A percentile compares a stretch with the other conserved stretches of the same genome.
These are phyloP conservation scores for Leptarthrus brevirostris DNA, from an alignment of 2,888 invertebrate genomes.

Conservation along the genomic window DNA sequence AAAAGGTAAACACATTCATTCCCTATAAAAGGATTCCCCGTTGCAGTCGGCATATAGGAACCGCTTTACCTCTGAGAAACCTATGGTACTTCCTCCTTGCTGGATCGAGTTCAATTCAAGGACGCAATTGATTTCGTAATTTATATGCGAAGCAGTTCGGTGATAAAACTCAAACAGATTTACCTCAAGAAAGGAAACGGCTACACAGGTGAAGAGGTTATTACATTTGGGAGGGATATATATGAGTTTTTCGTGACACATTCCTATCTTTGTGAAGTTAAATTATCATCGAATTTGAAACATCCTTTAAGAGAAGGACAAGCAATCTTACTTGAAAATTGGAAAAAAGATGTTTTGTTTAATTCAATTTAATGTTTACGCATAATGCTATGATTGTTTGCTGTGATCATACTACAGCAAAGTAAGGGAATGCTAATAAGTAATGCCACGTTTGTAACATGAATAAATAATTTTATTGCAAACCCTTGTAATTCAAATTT, in stretches of 20 bases:
- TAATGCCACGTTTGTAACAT: too few species aligned
- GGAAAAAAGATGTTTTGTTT: too few species aligned
- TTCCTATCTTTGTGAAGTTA: too few species aligned
- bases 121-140: constrained; percentile 15
- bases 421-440: too few species aligned
- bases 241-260: background rate
- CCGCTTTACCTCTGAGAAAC: background rate
- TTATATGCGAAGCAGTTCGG: constrained; percentile 24
- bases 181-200: background rate
- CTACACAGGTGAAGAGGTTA: background rate
- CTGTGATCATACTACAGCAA: too few species aligned
- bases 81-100: background rate
- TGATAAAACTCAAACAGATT: constrained; percentile 23
- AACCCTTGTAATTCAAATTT: too few species aligned
- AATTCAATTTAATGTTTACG: too few species aligned
- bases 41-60: background rate
- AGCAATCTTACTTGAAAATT: too few species aligned
- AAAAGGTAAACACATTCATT: background rate
- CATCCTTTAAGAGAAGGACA: too few species aligned
- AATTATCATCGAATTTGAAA: too few species aligned
- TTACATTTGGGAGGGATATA: background rate
- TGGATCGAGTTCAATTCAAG: background rate
- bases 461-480: too few species aligned
- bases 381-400: too few species aligned
- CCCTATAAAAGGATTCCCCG: background rate